phyloP scores from a whole-genome alignment of 2,888 invertebrate genomes.

The Sesamia inferens region DNA sequence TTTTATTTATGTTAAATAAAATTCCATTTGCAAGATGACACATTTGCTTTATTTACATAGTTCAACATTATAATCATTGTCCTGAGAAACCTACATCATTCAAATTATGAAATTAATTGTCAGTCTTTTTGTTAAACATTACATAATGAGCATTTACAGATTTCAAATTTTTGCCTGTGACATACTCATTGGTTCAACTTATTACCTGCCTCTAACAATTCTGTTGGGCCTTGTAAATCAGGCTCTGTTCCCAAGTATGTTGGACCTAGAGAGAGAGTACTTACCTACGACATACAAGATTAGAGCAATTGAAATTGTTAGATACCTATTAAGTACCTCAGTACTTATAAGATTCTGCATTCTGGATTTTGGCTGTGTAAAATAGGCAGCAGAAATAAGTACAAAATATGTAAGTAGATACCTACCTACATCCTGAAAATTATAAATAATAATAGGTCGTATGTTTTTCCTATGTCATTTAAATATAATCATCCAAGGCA shows the following conservation, averaged over 20 bases:
- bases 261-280: background rate
- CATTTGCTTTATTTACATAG: background rate
- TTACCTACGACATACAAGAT: background rate
- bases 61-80: background rate
- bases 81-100: background rate
- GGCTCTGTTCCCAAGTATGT: background rate
- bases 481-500: slow-evolving; percentile 3
- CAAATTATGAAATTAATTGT: background rate
- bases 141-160: background rate
- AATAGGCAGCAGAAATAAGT: background rate
- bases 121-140: background rate
- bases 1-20: background rate
- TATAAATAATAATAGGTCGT: background rate
- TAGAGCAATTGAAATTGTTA: slow-evolving; percentile 8
- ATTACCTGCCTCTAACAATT: background rate
- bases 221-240: background rate
- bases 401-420: background rate
- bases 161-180: background rate
- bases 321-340: background rate
- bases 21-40: no score
- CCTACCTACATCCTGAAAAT: background rate
- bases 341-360: background rate
- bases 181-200: background rate
- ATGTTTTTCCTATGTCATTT: background rate
- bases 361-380: background rate